phyloP scores from a whole-genome alignment of 2,113 vertebrate genomes.

The Clarias batrachus region DNA sequence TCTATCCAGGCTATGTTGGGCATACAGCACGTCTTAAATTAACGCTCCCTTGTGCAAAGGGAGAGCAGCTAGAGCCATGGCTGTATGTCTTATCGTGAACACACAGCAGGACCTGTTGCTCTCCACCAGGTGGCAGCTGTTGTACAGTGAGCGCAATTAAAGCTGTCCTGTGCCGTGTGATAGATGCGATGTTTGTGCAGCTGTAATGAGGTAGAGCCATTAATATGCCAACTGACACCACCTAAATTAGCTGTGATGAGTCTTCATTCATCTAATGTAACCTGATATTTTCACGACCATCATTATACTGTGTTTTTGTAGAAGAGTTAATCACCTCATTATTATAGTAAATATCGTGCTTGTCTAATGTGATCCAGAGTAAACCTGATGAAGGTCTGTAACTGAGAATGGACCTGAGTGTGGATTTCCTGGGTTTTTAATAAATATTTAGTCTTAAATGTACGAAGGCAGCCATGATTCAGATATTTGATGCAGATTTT shows the following conservation, averaged over 20 bases:
- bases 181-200: constrained; percentile 16
- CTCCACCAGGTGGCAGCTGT: constrained; percentile 45
- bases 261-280: constrained; percentile 4
- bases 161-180: constrained; percentile 17
- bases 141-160: constrained; percentile 16
- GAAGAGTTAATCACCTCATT: neutral
- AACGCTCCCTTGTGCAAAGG: neutral
- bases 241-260: constrained; percentile 16
- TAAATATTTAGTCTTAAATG: neutral
- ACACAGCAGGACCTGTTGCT: constrained; percentile 4
- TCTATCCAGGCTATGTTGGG: neutral
- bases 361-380: neutral
- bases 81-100: neutral
- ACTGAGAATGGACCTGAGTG: neutral
- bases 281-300: neutral
- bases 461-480: neutral
- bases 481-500: neutral
- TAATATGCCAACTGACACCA: neutral
- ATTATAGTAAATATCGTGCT: neutral
- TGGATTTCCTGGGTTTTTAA: neutral
- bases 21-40: neutral
- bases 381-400: too few relatives aligned
- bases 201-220: constrained; percentile 15
- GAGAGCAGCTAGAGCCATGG: neutral
- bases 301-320: neutral